Evolutionary conservation across 2,888 invertebrate genomes (phyloP), one percentile per base, ranked within the genome.

Genomic region (Tricholauxania praeusta): DNA sequence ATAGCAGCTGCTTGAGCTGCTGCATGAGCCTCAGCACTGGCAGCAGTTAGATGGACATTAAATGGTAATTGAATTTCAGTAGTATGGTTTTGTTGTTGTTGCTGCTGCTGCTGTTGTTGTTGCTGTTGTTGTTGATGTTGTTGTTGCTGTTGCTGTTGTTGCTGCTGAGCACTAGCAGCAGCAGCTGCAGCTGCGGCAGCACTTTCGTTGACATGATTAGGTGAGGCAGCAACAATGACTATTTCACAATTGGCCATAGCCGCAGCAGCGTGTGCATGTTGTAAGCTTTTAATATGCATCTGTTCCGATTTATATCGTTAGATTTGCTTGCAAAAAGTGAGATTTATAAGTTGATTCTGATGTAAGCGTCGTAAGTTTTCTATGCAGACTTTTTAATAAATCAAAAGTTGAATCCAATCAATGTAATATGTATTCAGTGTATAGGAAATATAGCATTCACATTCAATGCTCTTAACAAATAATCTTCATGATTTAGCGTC

Each of bases 181-280:
- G 49, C 72, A 72, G 55, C 70, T 74, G 65, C 52, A 57, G 63
- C 22, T 80, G 72, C 72, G 75, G 79, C 72, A 73, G 48, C 72
- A 72, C 52, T 74, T 73, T 75, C 70, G 48, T 78, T 75, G 48
- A 82, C 82, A 59, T 84, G 81, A 78, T 83, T 85, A 72, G 84
- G 84, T 74, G 85, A 82, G 62, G 86, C 81, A 73, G 86, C 80
- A 78, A 86, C 86, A 76, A 86, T 86, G 76, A 86, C 86, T 76
- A 86, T 86, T 79, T 86, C 86, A 80, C 86, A 86, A 80, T 86
- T 86, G 79, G 85, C 84, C 86, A 86, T 86, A 75, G 85, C 82
- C 76, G 84, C 83, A 66, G 85, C 83, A 73, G 85, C 83, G 79
- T 84, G 84, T 74, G 85, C 85, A 79, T 84, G 84, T 77, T 85